Base-by-base conservation (phyloP, 1,140 invertebrate genomes). In the Heliconius eleuchia region DNA sequence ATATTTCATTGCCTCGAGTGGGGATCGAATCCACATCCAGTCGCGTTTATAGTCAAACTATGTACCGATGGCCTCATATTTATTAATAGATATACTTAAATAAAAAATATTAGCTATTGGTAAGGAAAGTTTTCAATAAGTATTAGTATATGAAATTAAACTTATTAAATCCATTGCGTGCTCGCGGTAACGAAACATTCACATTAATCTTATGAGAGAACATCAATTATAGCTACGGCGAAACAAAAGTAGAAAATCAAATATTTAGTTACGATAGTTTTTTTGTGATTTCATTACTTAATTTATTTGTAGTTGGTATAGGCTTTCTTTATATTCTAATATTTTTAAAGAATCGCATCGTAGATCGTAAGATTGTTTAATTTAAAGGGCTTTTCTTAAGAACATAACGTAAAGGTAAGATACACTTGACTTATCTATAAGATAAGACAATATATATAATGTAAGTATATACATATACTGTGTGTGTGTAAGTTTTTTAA, bases 121-220 rank as follows among this genome's bases (percentile, higher is more conserved):
- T 30, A 30, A 66, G 60, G 0, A 66, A 66, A 66, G 11, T 30
- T 13, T 66, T 27, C 13, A 13, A 16, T 66, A 66, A 66, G 27
- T 30, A 30, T 66, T 30, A 27, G 60, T 66, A 66, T 66, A 66
- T 18, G 0, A 66, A 30, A 30, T 66, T 9, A 66, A 27, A 27
- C 27, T 30, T 30, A 66, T 30, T 66, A 27, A 30, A 30, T 6
- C 13, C 60, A 30, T 80, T 80, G 79, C 79, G 79, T 80, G 79
- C 23, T 73, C 42, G 60, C 39, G 27, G 55, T 73, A 76, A 80
- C 66, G 78, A 72, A 46, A 80, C 55, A 76, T 16, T 73, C 70
- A 80, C 52, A 76, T 80, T 80, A 80, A 80, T 76, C 50, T 80
- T 66, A 60, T 23, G 74, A 55, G 66, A 72, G 55, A 73, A 52